Conservation (phyloP, 1,140 invertebrate genomes). For the Eurosta solidaginis region DNA sequence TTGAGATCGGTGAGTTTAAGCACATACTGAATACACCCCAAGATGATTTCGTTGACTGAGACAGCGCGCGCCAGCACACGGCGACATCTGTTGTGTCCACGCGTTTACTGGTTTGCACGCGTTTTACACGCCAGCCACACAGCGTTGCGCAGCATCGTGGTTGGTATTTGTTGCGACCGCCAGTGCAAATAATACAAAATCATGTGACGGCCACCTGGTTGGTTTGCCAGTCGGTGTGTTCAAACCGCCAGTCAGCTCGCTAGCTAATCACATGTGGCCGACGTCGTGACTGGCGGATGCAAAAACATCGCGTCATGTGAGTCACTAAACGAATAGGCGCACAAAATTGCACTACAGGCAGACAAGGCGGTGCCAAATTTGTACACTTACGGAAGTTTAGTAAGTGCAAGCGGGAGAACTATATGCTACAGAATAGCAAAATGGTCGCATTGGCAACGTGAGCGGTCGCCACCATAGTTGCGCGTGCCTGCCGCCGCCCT, state of each 20-base stretch:
- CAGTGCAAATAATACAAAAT: too few species aligned
- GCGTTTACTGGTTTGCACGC: not conserved
- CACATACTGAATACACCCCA: not conserved
- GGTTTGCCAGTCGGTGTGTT: not conserved
- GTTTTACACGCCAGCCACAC: not conserved
- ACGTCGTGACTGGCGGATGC: not conserved
- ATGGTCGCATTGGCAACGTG: conserved; percentile 11
- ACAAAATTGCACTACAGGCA: not conserved
- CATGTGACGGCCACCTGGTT: conserved; percentile 21
- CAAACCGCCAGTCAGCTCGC: not conserved
- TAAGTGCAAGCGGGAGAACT: conserved; percentile 6
- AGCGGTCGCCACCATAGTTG: not conserved
- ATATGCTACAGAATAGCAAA: not conserved
- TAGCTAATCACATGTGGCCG: not conserved
- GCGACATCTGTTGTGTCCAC: not conserved
- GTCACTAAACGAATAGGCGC: conserved; percentile 39
- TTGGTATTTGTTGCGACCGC: not conserved
- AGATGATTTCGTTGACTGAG: not conserved
- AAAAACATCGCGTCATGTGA: conserved; percentile 37
- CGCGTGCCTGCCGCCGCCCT: not conserved
- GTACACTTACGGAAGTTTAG: not conserved
- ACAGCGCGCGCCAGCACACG: not conserved
- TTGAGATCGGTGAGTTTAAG: not conserved
- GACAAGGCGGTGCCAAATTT: not conserved
- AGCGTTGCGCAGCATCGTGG: not conserved